Evolutionary conservation across 2,113 vertebrate species (phyloP).

Genomic region (Antennarius striatus): DNA sequence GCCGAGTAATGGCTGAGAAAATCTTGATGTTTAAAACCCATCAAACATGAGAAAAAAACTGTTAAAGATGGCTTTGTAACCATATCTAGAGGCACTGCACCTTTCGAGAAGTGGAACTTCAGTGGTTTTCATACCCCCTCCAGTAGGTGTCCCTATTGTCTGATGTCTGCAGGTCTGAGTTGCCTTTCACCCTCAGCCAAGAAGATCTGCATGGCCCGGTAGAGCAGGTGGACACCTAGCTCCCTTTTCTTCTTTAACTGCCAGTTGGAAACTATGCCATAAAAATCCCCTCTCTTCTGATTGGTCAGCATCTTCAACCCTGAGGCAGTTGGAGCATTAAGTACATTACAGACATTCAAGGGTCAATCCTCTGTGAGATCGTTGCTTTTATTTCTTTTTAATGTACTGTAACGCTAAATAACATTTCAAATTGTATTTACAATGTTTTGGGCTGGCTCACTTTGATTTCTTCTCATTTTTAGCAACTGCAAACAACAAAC

Average conservation of each 20-base stretch:
- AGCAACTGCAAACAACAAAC: background rate
- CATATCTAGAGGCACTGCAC: slow-evolving; percentile 19
- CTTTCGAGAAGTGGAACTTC: background rate
- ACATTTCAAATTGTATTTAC: no score
- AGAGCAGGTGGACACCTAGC: slow-evolving; percentile 86
- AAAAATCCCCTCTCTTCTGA: slow-evolving; percentile 87
- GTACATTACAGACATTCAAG: background rate
- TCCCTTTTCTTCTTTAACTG: slow-evolving; percentile 67
- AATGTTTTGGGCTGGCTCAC: no score
- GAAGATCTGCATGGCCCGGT: slow-evolving; percentile 87
- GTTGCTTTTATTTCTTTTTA: no score
- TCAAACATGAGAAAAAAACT: background rate
- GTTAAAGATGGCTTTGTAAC: background rate
- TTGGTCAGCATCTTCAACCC: slow-evolving; percentile 89
- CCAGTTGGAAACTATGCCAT: slow-evolving; percentile 84
- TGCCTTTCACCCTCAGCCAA: slow-evolving; percentile 90
- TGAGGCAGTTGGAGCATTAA: slow-evolving; percentile 48
- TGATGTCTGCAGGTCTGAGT: slow-evolving; percentile 85
- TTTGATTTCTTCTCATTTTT: background rate
- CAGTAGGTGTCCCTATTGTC: slow-evolving; percentile 60
- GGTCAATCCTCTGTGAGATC: no score
- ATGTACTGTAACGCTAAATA: no score
- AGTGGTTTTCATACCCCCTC: slow-evolving; percentile 1
- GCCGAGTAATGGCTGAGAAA: background rate
- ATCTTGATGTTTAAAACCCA: background rate